Base-by-base conservation (phyloP, 2,113 vertebrate species). In the Deroptyus accipitrinus region DNA sequence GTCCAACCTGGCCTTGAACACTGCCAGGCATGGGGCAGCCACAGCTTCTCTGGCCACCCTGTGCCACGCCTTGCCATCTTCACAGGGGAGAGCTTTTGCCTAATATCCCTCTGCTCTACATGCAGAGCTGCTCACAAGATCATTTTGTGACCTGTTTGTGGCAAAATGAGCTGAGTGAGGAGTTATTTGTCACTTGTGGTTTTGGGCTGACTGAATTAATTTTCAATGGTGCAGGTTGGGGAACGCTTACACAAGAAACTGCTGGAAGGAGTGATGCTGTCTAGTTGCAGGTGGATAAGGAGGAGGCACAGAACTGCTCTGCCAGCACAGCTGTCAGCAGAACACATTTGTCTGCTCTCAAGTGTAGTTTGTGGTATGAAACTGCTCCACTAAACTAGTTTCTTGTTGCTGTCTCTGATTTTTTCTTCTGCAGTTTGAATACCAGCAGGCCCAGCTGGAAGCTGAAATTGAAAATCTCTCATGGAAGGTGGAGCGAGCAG, bases 401-500 rank as follows among this genome's bases (percentile, higher is more conserved):
- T 83, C 25, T 61, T 61, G 8, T 39, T 83, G 48, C 52, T 82
- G 18, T 90, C 70, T 83, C 48, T 70, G 41, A 80, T 83, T 95
- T 81, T 95, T 39, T 42, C 81, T 68, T 73, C 76, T 97, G 68
- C 96, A 99, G 99, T 99, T 99, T 98, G 99, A 99, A 97, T 99
- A 99, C 97, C 99, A 99, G 97, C 99, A 99, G 97, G 99, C 99
- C 37, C 99, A 99, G 97, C 98, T 99, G 95, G 99, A 99, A 96
- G 99, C 99, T 16, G 99, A 99, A 98, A 99, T 99, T 37, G 99
- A 99, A 97, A 99, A 99, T 97, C 97, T 99, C 91, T 99, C 99
- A 0, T 99, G 99, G 99, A 99, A 99, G 95, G 99, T 99, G 97
- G 99, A 99, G 89, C 98, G 99, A 94, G 99, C 99, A 6, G 99